phyloP scores from a whole-genome alignment of 2,113 vertebrate species.

The Silurus asotus region DNA sequence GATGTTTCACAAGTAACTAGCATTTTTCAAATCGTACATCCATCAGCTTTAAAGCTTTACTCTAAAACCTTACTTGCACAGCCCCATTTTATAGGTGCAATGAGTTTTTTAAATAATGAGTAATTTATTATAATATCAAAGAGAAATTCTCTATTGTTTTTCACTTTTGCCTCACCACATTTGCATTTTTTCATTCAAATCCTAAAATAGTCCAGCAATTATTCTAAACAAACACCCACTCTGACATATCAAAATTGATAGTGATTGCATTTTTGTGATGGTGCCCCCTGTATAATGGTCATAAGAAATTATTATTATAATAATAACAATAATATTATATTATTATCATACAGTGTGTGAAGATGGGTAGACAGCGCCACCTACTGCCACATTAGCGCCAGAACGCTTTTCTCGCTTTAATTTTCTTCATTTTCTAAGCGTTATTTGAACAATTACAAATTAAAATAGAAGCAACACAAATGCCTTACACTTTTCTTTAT shows the following conservation, averaged over 20 bases:
- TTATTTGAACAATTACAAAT: neutral
- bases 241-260: neutral
- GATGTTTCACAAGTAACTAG: neutral
- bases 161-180: neutral
- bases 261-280: neutral
- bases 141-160: neutral
- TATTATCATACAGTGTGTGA: no score
- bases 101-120: neutral
- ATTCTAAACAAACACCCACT: neutral
- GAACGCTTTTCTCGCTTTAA: neutral
- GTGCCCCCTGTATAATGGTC: neutral
- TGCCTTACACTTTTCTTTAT: neutral
- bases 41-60: neutral
- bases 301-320: no score
- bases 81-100: neutral
- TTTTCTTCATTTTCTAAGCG: neutral
- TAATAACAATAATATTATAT: no score
- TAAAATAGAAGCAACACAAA: neutral
- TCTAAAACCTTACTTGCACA: neutral
- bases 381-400: slow-evolving; percentile 13
- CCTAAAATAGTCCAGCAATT: neutral
- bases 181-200: neutral
- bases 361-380: slow-evolving; percentile 4
- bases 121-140: neutral
- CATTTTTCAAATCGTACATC: neutral